Base-by-base conservation (phyloP, 1,140 invertebrate species). In the Helicoverpa zea region DNA sequence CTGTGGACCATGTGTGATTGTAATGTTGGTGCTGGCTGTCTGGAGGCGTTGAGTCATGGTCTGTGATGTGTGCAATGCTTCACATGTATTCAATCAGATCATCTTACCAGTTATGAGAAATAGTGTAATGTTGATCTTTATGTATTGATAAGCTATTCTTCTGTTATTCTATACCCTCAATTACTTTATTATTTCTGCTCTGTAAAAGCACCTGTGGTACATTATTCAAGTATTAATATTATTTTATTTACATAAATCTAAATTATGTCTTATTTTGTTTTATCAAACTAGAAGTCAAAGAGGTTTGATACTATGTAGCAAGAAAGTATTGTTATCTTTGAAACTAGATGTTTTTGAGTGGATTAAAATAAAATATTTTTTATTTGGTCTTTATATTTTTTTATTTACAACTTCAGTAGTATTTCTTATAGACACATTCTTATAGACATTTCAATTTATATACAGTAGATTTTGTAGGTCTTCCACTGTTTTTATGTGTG, bases 311-410 rank as follows among this genome's bases (percentile, higher is more conserved):
- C 3, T 29, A 11, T 18, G 56, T 16, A 30, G 23, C 5, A 54
- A 13, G 3, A 18, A 23, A 16, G 56, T 14, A 61, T 30, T 61
- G n/a, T 14, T 18, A 3, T 29, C 35, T 66, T 43, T 43, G 5
- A 7, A 43, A 64, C 29, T 43, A 29, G 13, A 43, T 64, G 7
- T 64, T 43, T 64, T 43, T 64, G 43, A 30, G n/a, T 10, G 78
- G 3, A 47, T 30, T 76, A 54, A 59, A 73, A 77, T 51, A 52
- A 18, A 52, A 79, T 70, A 80, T 79, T 72, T 72, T 61, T 23
- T 59, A 35, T 81, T 16, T 70, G 13, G 56, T 49, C 16, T 68
- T 72, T 43, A 43, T 30, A 64, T 43, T 43, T 64, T 9, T 43
- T 64, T 64, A 64, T 64, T 64, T 64, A 64, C 61, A 64, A 35